A percentile compares a stretch with the other conserved stretches of the same genome.
Evolutionary conservation across 92 coral and sea anemone genomes (phyloP).

Genomic region (Epizoanthus stellaris): DNA sequence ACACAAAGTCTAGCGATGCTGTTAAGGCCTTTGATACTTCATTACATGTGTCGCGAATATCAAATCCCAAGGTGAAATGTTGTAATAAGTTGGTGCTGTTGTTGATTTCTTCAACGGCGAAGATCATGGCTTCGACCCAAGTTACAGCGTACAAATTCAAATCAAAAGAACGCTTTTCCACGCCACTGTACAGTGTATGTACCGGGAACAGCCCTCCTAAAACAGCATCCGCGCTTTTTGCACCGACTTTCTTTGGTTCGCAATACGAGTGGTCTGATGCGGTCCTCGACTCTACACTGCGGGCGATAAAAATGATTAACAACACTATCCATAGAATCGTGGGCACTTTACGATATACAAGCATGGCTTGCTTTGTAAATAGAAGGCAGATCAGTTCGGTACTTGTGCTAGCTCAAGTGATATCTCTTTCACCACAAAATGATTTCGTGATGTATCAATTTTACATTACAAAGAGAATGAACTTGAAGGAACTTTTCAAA

Average conservation of each 20-base stretch:
- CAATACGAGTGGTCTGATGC: constrained; percentile 43
- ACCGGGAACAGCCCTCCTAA: constrained; percentile 94
- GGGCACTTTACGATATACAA: not conserved
- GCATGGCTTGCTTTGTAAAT: not conserved
- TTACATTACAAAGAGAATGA: constrained; percentile 21
- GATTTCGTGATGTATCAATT: constrained; percentile 4
- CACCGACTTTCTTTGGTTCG: constrained; percentile 53
- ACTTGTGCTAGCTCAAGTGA: too few relatives aligned
- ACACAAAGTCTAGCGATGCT: constrained; percentile 80
- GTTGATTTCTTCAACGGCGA: constrained; percentile 83
- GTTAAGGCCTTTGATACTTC: constrained; percentile 71
- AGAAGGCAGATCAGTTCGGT: too few relatives aligned
- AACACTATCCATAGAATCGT: constrained; percentile 1
- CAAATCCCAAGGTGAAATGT: constrained; percentile 78
- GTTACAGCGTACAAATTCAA: constrained; percentile 82
- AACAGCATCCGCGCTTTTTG: constrained; percentile 61
- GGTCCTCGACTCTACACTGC: not conserved
- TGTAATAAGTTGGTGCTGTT: constrained; percentile 45
- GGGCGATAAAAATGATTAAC: not conserved
- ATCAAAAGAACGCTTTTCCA: constrained; percentile 45
- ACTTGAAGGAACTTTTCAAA: not conserved
- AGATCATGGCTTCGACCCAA: constrained; percentile 98
- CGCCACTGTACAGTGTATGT: constrained; percentile 53
- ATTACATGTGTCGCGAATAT: constrained; percentile 96
- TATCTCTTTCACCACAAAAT: constrained; percentile 10